Evolutionary conservation across 2,797 vertebrate genomes (phyloP).

Genomic region (Mastacembelus armatus): DNA sequence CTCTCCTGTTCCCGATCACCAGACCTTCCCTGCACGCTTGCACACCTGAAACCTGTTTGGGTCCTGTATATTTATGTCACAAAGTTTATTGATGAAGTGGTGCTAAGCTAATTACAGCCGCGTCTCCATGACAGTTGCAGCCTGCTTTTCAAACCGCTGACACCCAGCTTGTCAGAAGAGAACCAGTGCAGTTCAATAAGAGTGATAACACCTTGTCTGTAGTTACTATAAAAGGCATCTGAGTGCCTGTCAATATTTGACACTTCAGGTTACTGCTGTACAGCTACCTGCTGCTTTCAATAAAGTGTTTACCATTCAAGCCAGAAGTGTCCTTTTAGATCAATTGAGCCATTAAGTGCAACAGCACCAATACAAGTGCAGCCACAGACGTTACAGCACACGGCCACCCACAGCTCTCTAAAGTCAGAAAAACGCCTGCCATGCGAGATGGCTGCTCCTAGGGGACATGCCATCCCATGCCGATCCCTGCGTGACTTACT

Average conservation of each 20-base stretch:
- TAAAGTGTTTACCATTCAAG: not conserved
- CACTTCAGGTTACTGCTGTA: not conserved
- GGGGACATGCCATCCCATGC: not conserved
- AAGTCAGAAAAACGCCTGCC: not conserved
- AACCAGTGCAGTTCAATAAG: constrained; percentile 66
- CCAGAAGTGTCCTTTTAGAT: not conserved
- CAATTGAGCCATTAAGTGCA: constrained; percentile 8
- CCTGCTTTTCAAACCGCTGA: constrained; percentile 38
- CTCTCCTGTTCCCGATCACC: not conserved
- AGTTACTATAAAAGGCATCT: constrained; percentile 36
- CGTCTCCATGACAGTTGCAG: no score
- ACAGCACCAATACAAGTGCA: not conserved
- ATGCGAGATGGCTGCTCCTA: not conserved
- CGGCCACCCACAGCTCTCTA: not conserved
- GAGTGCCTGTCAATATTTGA: constrained; percentile 22
- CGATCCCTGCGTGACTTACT: constrained; percentile 34
- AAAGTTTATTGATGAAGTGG: no score
- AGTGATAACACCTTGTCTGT: constrained; percentile 27
- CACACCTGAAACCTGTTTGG: no score
- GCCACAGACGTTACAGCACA: constrained; percentile 1
- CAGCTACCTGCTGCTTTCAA: not conserved
- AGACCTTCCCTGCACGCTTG: not conserved
- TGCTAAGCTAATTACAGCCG: no score
- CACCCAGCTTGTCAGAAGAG: constrained; percentile 37
- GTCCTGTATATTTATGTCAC: no score